A percentile compares a stretch with the other conserved stretches of the same genome.
Evolutionary conservation across 2,113 vertebrate genomes (phyloP).

Genomic region (Ciconia stormi): DNA sequence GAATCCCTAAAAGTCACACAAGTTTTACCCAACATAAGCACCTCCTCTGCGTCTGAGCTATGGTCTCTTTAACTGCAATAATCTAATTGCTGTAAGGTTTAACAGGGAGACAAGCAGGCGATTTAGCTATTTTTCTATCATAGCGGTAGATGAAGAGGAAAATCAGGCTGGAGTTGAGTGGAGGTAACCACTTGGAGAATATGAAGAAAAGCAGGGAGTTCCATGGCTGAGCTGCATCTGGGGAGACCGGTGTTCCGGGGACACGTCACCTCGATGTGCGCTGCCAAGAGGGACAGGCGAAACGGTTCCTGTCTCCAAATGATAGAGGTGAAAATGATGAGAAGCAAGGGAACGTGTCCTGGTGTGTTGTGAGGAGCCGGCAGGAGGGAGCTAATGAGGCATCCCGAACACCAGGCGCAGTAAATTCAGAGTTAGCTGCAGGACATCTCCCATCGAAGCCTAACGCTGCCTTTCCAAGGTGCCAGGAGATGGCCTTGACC

Average conservation of each 20-base stretch:
- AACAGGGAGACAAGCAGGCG: background rate
- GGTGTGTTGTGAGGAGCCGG: background rate
- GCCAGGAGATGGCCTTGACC: background rate
- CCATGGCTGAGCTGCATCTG: background rate
- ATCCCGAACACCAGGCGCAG: rapidly evolving
- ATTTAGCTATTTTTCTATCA: background rate
- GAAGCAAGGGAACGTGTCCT: rapidly evolving
- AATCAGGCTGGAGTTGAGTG: background rate
- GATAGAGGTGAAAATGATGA: background rate
- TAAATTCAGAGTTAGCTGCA: background rate
- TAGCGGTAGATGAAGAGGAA: background rate
- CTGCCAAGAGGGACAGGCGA: background rate
- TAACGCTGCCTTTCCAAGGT: rapidly evolving
- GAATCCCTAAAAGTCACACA: background rate
- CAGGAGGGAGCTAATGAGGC: background rate
- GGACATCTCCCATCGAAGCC: background rate
- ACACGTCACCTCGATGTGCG: rapidly evolving
- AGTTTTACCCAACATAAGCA: background rate
- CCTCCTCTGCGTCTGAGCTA: background rate
- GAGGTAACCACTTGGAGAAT: background rate
- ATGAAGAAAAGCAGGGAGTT: background rate
- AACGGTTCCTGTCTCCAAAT: rapidly evolving
- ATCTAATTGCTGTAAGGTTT: background rate
- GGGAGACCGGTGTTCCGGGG: background rate
- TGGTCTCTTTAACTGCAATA: background rate